Conservation (phyloP, 2,797 vertebrate genomes). For the Gymnoscopelus braueri region DNA sequence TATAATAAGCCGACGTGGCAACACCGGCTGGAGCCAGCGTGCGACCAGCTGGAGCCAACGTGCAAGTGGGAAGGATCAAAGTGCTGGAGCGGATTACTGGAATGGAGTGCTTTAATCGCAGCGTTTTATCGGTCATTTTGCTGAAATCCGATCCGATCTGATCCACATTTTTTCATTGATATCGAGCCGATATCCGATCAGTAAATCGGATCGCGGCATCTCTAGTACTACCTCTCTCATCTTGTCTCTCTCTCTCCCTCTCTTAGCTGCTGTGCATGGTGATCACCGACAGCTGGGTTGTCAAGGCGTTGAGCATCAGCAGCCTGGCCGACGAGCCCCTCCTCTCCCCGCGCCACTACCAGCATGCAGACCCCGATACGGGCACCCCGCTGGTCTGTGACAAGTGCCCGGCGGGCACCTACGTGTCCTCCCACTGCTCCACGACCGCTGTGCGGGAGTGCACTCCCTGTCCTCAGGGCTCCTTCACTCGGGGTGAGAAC, state of each 20-base stretch:
- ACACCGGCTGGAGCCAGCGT: no score
- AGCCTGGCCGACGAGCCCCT: conserved; percentile 67
- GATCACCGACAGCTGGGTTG: conserved; percentile 72
- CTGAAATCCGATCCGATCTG: no score
- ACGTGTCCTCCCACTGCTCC: conserved; percentile 91
- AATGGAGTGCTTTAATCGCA: no score
- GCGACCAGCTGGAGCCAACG: no score
- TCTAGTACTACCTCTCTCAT: neutral
- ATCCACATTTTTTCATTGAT: no score
- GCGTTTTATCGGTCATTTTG: no score
- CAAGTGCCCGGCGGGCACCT: conserved; percentile 96
- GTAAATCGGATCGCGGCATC: no score
- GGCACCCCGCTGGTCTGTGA: conserved; percentile 88
- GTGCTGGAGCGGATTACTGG: no score
- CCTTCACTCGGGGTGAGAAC: conserved; percentile 92
- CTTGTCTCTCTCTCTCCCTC: conserved; percentile 9
- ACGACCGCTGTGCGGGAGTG: conserved; percentile 86
- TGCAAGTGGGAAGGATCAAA: no score
- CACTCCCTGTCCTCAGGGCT: conserved; percentile 85
- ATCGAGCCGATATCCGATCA: no score
- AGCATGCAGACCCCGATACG: conserved; percentile 82
- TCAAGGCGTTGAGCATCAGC: conserved; percentile 76
- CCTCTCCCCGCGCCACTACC: conserved; percentile 86
- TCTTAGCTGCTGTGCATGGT: conserved; percentile 83
- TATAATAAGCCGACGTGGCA: no score